Percentiles rank a stretch among this genome's conserved stretches.
Evolutionary conservation across 2,113 vertebrate species (phyloP).

Genomic region (Menura novaehollandiae): DNA sequence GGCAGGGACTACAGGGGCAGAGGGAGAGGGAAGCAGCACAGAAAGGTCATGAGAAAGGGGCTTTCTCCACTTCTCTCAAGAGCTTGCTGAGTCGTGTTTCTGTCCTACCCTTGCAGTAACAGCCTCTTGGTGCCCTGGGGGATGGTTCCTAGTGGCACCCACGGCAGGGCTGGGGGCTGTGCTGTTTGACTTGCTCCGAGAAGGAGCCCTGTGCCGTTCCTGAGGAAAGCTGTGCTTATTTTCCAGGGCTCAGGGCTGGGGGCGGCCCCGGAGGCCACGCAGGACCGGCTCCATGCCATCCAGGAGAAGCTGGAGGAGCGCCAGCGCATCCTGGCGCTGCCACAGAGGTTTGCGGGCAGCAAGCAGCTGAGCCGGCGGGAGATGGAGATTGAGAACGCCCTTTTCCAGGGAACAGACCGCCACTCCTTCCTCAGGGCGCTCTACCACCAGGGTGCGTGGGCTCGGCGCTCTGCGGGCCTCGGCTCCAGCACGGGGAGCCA

Average conservation of each 20-base stretch:
- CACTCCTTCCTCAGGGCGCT: constrained; percentile 86
- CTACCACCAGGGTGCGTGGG: constrained; percentile 84
- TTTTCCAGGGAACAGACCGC: constrained; percentile 89
- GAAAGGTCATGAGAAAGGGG: background rate
- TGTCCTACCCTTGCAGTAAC: background rate
- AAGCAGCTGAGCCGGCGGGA: constrained; percentile 86
- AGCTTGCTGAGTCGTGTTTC: background rate
- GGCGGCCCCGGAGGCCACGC: constrained; percentile 81
- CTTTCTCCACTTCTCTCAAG: background rate
- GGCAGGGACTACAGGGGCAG: background rate
- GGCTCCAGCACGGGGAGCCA: background rate
- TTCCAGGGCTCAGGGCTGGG: constrained; percentile 77
- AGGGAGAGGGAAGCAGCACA: background rate
- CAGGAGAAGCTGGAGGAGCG: constrained; percentile 84
- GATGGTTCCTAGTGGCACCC: background rate
- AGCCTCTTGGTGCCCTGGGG: background rate
- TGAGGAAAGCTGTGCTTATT: background rate
- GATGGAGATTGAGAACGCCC: constrained; percentile 94
- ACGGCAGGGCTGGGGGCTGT: background rate
- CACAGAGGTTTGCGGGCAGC: constrained; percentile 89
- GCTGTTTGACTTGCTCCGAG: background rate
- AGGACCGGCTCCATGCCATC: constrained; percentile 83
- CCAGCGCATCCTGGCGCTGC: constrained; percentile 81
- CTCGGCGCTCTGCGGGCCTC: background rate
- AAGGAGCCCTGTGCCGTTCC: fast-evolving